These are phyloP conservation scores for Geococcyx californianus DNA, from an alignment of 2,113 vertebrate genomes.

Conservation along the genomic window DNA sequence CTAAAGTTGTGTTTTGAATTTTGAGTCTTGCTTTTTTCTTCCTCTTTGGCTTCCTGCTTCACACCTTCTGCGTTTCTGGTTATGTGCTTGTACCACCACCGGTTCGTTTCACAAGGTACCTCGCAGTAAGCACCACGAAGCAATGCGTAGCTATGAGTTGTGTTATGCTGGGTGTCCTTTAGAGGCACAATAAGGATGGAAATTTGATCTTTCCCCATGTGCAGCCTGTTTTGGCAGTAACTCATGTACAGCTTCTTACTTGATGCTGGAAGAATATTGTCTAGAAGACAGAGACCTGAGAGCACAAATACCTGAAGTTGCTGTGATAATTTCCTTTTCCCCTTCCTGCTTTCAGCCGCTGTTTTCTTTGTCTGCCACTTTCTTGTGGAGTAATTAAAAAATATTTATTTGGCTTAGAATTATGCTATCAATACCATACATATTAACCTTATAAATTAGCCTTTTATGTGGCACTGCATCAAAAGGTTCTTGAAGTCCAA, in stretches of 20 bases:
- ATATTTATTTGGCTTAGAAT: conserved; percentile 50
- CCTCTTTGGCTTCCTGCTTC: background rate
- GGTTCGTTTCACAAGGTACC: fast-evolving
- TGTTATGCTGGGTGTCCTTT: background rate
- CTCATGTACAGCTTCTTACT: background rate
- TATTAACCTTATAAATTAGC: conserved; percentile 67
- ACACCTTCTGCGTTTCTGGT: background rate
- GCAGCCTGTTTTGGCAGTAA: background rate
- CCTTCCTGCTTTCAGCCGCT: background rate
- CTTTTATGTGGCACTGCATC: conserved; percentile 62
- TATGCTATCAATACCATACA: background rate
- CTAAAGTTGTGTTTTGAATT: background rate
- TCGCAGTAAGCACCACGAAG: background rate
- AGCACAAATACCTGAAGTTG: background rate
- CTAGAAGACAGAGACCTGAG: background rate
- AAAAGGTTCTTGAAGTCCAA: conserved; percentile 62
- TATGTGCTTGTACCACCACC: background rate
- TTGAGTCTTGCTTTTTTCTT: background rate
- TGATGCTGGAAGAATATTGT: background rate
- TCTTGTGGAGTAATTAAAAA: conserved; percentile 6
- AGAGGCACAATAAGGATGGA: background rate
- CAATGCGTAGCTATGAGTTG: background rate
- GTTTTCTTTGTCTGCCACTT: background rate
- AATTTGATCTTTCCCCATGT: background rate
- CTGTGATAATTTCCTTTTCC: background rate